Conservation (phyloP, 2,888 invertebrate genomes). For the Phalera bucephala region DNA sequence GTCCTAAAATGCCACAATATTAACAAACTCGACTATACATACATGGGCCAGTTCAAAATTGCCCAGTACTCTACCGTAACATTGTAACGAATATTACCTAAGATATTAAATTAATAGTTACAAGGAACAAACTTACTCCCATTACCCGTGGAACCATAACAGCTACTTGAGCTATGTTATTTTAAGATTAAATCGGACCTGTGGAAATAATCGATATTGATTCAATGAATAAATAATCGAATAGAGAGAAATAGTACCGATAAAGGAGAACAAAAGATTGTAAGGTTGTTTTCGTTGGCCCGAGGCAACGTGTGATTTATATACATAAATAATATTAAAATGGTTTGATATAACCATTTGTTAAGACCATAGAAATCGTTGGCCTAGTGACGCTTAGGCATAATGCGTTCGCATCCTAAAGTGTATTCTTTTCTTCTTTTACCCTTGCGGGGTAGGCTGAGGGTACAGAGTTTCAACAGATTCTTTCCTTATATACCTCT, state of each 20-base stretch:
- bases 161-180: not conserved
- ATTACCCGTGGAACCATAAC: not conserved
- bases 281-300: slow-evolving; percentile 52
- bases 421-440: too few relatives aligned
- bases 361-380: too few relatives aligned
- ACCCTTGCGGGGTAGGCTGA: too few relatives aligned
- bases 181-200: slow-evolving; percentile 25
- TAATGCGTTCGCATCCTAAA: too few relatives aligned
- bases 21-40: too few relatives aligned
- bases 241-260: slow-evolving; percentile 32
- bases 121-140: slow-evolving; percentile 1
- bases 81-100: not conserved
- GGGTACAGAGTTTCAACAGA: too few relatives aligned
- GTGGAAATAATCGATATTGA: slow-evolving; percentile 26
- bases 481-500: too few relatives aligned
- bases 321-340: not conserved
- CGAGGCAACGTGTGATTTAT: slow-evolving; percentile 29
- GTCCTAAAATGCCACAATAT: too few relatives aligned
- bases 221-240: slow-evolving; percentile 33
- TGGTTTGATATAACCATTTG: not conserved
- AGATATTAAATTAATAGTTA: slow-evolving; percentile 2
- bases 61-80: too few relatives aligned
- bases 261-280: slow-evolving; percentile 31
- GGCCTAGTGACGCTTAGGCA: too few relatives aligned
- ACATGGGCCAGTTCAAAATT: too few relatives aligned